These are phyloP conservation scores for Muntiacus reevesi DNA, from an alignment of 2,113 vertebrate genomes.

Conservation along the genomic window DNA sequence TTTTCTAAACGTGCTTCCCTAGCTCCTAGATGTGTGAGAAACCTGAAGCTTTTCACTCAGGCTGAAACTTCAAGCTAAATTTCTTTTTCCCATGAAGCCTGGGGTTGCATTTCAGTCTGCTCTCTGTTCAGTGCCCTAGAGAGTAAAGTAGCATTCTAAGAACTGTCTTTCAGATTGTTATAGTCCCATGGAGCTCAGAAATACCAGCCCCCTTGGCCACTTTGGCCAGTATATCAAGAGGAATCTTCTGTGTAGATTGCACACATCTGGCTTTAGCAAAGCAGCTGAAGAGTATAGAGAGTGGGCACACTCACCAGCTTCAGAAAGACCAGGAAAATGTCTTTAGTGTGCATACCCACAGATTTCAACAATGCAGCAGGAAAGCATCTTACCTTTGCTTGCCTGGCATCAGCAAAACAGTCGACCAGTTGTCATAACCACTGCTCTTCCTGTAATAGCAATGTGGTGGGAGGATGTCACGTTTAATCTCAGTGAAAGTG, in stretches of 20 bases:
- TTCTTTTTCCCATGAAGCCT: neutral
- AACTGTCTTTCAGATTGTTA: neutral
- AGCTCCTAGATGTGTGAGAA: neutral
- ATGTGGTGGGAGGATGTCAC: neutral
- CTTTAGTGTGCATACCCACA: neutral
- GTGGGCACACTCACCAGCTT: neutral
- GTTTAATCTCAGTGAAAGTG: neutral
- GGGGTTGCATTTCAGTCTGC: neutral
- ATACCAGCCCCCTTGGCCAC: neutral
- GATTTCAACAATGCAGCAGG: neutral
- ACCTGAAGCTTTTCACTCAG: neutral
- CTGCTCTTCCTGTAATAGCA: neutral
- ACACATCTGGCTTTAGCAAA: neutral
- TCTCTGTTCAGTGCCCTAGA: neutral
- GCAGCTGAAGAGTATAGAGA: neutral
- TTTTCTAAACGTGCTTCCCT: neutral
- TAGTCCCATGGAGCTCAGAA: neutral
- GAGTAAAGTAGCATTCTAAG: neutral
- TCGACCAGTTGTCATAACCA: neutral
- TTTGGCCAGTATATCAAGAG: neutral
- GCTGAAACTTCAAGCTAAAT: neutral
- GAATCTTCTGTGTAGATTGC: neutral
- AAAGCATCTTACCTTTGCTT: neutral
- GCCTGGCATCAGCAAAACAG: neutral
- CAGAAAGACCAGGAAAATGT: neutral